Conservation (phyloP, 2,113 vertebrate species). For the Eudorcas thomsonii region DNA sequence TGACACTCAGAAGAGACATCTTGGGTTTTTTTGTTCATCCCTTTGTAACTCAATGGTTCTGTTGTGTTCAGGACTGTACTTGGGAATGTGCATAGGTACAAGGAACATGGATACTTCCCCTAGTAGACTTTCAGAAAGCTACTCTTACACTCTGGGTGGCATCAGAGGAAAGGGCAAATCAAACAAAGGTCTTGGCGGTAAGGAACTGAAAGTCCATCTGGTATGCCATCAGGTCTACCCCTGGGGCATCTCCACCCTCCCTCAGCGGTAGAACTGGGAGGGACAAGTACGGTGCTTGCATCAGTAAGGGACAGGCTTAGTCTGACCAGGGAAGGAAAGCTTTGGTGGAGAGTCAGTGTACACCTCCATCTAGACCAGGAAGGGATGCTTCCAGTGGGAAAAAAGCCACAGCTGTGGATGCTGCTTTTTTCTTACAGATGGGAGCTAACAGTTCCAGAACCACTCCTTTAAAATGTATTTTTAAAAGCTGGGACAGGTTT, state of each 20-base stretch:
- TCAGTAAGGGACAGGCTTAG: neutral
- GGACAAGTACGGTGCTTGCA: neutral
- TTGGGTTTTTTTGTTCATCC: neutral
- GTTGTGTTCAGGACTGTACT: neutral
- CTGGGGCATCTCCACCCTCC: neutral
- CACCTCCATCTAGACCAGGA: neutral
- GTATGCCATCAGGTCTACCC: neutral
- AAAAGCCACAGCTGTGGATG: neutral
- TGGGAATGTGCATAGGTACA: neutral
- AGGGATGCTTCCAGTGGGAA: neutral
- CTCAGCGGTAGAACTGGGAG: neutral
- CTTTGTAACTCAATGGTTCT: neutral
- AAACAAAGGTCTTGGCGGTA: neutral
- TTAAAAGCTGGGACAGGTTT: neutral
- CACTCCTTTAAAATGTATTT: neutral
- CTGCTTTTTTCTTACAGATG: neutral
- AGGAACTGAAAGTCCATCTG: neutral
- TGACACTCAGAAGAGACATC: neutral
- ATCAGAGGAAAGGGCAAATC: neutral
- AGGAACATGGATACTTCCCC: neutral
- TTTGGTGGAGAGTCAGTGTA: neutral
- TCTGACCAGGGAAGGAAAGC: neutral
- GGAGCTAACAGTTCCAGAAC: neutral
- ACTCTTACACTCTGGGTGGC: neutral
- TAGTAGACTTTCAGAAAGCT: neutral